Evolutionary conservation across 2,797 vertebrate genomes (phyloP).

Genomic region (Acropternis orthonyx): DNA sequence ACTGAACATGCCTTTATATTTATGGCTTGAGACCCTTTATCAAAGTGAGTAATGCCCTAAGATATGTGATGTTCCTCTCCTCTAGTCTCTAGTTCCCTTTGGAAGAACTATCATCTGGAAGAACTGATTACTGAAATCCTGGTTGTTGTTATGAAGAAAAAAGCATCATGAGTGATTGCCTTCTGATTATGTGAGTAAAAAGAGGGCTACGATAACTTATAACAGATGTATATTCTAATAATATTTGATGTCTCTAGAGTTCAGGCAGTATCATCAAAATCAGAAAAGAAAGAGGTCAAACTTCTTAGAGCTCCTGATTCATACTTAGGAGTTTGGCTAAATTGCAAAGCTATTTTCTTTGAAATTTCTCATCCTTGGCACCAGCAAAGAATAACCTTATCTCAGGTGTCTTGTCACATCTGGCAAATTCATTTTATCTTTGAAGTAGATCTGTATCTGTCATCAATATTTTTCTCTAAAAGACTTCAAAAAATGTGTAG

Average conservation of each 20-base stretch:
- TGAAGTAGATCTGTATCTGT: not conserved
- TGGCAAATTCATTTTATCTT: not conserved
- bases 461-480: not conserved
- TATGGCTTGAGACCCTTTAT: not conserved
- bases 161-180: not conserved
- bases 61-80: not conserved
- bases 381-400: not conserved
- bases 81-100: not conserved
- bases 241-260: not conserved
- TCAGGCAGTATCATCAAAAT: not conserved
- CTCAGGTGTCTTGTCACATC: not conserved
- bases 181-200: not conserved
- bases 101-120: not conserved
- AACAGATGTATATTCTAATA: not conserved
- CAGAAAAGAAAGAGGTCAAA: not conserved
- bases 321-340: not conserved
- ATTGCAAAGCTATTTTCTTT: not conserved
- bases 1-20: not conserved
- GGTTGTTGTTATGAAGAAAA: not conserved
- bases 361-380: not conserved
- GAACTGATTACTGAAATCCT: not conserved
- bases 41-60: not conserved
- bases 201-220: not conserved
- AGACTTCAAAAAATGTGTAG: not conserved
- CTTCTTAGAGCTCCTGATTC: not conserved